A percentile compares a stretch with the other conserved stretches of the same genome.
Conservation (phyloP, 1,140 invertebrate species). For the Gonioctena quinquepunctata region DNA sequence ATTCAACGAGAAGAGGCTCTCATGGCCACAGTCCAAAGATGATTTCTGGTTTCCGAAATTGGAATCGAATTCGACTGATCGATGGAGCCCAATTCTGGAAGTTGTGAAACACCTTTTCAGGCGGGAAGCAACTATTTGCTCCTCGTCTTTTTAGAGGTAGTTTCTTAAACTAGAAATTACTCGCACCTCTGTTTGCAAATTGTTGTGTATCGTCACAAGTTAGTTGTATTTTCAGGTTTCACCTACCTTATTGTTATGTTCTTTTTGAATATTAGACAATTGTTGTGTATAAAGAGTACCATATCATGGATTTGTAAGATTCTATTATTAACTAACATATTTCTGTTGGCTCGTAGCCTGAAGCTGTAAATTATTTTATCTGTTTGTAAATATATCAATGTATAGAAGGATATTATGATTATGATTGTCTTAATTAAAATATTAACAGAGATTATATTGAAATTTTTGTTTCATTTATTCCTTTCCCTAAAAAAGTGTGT, state of each 20-base stretch:
- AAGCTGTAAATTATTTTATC: constrained; percentile 54
- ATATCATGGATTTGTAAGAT: constrained; percentile 54
- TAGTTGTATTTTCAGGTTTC: constrained; percentile 29
- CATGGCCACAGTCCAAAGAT: not conserved
- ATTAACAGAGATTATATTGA: constrained; percentile 48
- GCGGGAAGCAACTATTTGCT: too few relatives aligned
- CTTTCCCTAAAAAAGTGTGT: too few relatives aligned
- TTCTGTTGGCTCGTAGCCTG: constrained; percentile 47
- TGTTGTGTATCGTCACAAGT: constrained; percentile 42
- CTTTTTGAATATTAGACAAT: constrained; percentile 44
- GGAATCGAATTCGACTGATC: too few relatives aligned
- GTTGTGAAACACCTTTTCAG: not conserved
- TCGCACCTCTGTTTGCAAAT: constrained; percentile 48
- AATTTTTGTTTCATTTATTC: constrained; percentile 8
- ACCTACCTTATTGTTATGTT: constrained; percentile 45
- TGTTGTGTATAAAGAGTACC: constrained; percentile 55
- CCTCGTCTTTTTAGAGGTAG: constrained; percentile 24
- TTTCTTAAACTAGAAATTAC: constrained; percentile 34
- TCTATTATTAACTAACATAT: constrained; percentile 47
- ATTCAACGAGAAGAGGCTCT: not conserved
- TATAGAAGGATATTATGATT: constrained; percentile 56
- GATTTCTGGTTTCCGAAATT: not conserved
- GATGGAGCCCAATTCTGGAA: too few relatives aligned
- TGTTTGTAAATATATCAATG: constrained; percentile 57
- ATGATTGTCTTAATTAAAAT: constrained; percentile 57